A percentile compares a stretch with the other conserved stretches of the same genome.
Evolutionary conservation across 2,113 vertebrate genomes (phyloP).

Genomic region (Diphyllodes magnificus): DNA sequence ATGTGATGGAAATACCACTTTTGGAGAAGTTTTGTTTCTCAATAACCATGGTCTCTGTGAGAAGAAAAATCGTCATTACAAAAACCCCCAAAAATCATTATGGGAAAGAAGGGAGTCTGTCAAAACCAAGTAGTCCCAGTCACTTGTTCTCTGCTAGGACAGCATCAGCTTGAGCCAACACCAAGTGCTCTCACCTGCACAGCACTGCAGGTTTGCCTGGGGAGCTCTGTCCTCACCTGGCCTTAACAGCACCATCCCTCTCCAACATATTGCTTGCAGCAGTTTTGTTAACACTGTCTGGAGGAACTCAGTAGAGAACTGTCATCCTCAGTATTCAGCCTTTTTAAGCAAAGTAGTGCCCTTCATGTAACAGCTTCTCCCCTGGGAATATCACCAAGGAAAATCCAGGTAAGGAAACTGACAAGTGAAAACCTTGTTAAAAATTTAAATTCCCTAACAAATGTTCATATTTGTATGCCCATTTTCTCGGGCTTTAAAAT

Average conservation of each 20-base stretch:
- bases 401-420: not conserved
- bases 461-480: not conserved
- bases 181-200: accelerated
- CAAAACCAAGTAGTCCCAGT: not conserved
- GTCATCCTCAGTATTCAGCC: not conserved
- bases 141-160: not conserved
- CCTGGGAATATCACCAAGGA: not conserved
- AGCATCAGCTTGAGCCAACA: accelerated
- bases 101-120: accelerated
- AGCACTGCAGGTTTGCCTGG: not conserved
- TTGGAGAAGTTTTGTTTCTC: not conserved
- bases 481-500: not conserved
- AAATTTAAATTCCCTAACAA: not conserved
- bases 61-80: not conserved
- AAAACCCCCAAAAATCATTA: accelerated
- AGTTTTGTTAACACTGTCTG: not conserved
- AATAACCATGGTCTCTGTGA: not conserved
- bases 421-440: not conserved
- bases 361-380: not conserved
- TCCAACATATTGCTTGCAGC: not conserved
- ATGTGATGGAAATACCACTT: accelerated
- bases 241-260: not conserved
- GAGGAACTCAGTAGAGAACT: not conserved
- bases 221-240: not conserved
- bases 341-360: not conserved